These are phyloP conservation scores for Rhogogaster chlorosoma DNA, from an alignment of 2,888 invertebrate genomes.

Conservation along the genomic window DNA sequence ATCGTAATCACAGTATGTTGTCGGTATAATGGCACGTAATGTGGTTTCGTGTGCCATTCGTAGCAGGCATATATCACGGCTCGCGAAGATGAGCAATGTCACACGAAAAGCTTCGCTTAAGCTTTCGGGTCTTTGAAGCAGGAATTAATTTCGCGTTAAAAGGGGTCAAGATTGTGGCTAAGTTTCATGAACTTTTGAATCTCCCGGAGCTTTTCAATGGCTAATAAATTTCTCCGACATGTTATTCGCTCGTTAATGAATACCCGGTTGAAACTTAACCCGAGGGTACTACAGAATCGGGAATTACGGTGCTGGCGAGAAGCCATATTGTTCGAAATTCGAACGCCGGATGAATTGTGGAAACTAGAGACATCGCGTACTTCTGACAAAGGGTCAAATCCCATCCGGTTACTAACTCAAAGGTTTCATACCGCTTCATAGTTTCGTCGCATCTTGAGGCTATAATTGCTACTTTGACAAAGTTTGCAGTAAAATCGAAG, in stretches of 20 bases:
- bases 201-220: not conserved
- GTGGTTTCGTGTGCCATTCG: not conserved
- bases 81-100: not conserved
- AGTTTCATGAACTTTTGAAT: not conserved
- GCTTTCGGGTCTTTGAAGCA: not conserved
- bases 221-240: not conserved
- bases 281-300: not conserved
- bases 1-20: not conserved
- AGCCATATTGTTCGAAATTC: slow-evolving; percentile 42
- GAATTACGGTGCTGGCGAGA: slow-evolving; percentile 10
- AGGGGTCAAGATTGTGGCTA: not conserved
- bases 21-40: not conserved
- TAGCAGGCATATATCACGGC: not conserved
- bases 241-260: slow-evolving; percentile 10
- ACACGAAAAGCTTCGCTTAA: not conserved
- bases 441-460: not conserved
- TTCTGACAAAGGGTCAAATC: slow-evolving; percentile 12
- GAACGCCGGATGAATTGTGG: slow-evolving; percentile 31
- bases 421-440: not conserved
- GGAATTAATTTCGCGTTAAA: not conserved
- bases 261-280: slow-evolving; percentile 24
- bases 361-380: slow-evolving; percentile 17
- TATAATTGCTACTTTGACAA: not conserved
- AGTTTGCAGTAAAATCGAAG: not conserved
- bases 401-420: slow-evolving; percentile 25